These are phyloP conservation scores for Brachyhypopomus occidentalis DNA, from an alignment of 2,113 vertebrate species.

Conservation along the genomic window DNA sequence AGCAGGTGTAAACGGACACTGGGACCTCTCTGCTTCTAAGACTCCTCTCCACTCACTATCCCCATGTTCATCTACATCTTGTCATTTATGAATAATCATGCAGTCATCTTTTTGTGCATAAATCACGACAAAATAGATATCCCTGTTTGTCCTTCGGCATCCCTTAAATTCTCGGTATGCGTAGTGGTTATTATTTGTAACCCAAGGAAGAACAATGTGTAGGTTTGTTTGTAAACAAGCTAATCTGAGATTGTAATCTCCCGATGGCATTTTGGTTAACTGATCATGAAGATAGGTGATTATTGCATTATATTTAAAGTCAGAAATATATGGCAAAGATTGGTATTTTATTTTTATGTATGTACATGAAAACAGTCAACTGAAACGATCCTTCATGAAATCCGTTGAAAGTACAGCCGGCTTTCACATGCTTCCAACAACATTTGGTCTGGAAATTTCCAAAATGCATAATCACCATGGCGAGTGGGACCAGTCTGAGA, in stretches of 20 bases:
- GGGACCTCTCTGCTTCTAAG: background rate
- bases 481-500: background rate
- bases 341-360: slow-evolving; percentile 40
- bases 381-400: slow-evolving; percentile 69
- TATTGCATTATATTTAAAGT: slow-evolving; percentile 57
- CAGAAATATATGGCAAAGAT: background rate
- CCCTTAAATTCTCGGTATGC: slow-evolving; percentile 55
- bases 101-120: slow-evolving; percentile 37
- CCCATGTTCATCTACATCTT: slow-evolving; percentile 20
- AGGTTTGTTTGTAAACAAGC: slow-evolving; percentile 69
- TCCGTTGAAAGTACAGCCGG: slow-evolving; percentile 40
- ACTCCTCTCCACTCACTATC: slow-evolving; percentile 37
- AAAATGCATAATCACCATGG: background rate
- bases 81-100: background rate
- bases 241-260: slow-evolving; percentile 51
- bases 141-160: slow-evolving; percentile 61
- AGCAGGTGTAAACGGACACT: slow-evolving; percentile 54
- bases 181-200: slow-evolving; percentile 55
- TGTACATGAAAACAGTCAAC: slow-evolving; percentile 31
- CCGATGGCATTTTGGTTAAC: slow-evolving; percentile 50
- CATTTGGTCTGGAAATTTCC: background rate
- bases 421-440: background rate
- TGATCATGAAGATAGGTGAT: slow-evolving; percentile 46
- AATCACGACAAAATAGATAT: slow-evolving; percentile 55
- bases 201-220: slow-evolving; percentile 24